phyloP scores from a whole-genome alignment of 92 coral and sea anemone genomes.

The Palythoa heliodiscus region DNA sequence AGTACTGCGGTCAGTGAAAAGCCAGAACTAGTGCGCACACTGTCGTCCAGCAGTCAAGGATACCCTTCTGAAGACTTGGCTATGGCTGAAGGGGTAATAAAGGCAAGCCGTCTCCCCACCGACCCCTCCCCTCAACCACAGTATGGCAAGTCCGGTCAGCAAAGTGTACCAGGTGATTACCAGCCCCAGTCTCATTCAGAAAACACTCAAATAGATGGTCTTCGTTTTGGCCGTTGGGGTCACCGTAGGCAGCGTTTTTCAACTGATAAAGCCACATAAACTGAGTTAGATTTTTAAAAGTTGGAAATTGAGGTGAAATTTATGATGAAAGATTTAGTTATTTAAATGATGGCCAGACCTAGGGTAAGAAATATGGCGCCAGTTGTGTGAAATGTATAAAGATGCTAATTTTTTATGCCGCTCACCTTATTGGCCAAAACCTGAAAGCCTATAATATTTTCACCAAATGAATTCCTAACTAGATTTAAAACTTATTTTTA shows the following conservation, averaged over 20 bases:
- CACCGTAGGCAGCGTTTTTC: conserved; percentile 18
- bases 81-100: conserved; percentile 9
- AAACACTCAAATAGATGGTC: not conserved
- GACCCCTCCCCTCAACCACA: conserved; percentile 10
- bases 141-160: not conserved
- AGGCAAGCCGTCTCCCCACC: conserved; percentile 11
- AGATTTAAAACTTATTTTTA: too few species aligned
- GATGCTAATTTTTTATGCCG: too few species aligned
- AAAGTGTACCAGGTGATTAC: conserved; percentile 1
- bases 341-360: too few species aligned
- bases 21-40: conserved; percentile 15
- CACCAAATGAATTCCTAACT: too few species aligned
- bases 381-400: too few species aligned
- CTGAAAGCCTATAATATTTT: too few species aligned
- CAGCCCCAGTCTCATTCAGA: conserved; percentile 1
- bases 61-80: conserved; percentile 28
- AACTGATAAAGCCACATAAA: not conserved
- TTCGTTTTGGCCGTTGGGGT: conserved; percentile 32
- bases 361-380: too few species aligned
- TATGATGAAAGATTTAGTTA: too few species aligned
- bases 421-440: too few species aligned
- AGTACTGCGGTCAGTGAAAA: conserved; percentile 36
- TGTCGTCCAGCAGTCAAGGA: conserved; percentile 13
- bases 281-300: not conserved
- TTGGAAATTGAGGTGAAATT: not conserved